phyloP scores from a whole-genome alignment of 2,113 vertebrate species.

The Chaetodon auriga region DNA sequence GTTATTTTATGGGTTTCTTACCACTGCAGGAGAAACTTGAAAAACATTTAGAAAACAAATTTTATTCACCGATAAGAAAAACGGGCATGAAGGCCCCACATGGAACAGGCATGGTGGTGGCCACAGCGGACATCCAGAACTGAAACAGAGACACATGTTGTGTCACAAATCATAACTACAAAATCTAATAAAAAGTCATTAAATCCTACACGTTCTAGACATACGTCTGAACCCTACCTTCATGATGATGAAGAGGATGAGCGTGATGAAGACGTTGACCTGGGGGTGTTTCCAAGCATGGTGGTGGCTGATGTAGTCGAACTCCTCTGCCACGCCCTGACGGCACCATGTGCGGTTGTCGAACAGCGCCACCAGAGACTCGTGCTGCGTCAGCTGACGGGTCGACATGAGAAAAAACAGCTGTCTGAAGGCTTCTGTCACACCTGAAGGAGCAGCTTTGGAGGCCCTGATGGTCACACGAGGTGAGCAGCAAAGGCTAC shows the following conservation, averaged over 20 bases:
- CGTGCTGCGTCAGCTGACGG: slow-evolving; percentile 95
- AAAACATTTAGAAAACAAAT: not conserved
- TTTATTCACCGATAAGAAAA: slow-evolving; percentile 94
- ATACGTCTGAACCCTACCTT: slow-evolving; percentile 86
- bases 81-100: slow-evolving; percentile 99
- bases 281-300: slow-evolving; percentile 94
- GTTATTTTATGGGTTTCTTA: not conserved
- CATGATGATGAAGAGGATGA: slow-evolving; percentile 97
- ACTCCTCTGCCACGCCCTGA: slow-evolving; percentile 91
- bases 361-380: slow-evolving; percentile 94
- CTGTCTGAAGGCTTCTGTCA: not conserved
- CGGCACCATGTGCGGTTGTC: slow-evolving; percentile 97
- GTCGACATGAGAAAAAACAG: not conserved
- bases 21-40: not conserved
- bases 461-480: not conserved
- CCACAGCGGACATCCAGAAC: slow-evolving; percentile 99
- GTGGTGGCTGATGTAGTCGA: slow-evolving; percentile 89
- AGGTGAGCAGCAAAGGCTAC: not conserved
- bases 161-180: not conserved
- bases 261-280: slow-evolving; percentile 94
- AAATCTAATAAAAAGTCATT: not conserved
- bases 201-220: not conserved
- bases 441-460: not conserved
- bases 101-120: slow-evolving; percentile 98
- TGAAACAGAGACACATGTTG: slow-evolving; percentile 59